Evolutionary conservation across 1,140 invertebrate genomes (phyloP), one percentile per base, ranked within the genome.

Genomic region (Atta colombica): DNA sequence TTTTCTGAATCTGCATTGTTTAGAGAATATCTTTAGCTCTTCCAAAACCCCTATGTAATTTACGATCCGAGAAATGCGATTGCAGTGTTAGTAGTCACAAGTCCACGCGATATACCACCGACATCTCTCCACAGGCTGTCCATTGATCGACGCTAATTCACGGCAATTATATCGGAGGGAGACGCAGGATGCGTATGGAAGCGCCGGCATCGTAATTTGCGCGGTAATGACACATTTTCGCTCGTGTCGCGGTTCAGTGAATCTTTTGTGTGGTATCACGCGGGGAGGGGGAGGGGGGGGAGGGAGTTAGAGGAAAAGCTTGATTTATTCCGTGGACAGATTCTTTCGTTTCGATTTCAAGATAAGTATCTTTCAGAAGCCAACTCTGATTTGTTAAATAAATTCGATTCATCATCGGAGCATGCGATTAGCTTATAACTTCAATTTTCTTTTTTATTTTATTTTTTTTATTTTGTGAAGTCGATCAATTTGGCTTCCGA

Each of bases 101-200:
- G 35, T 39, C 35, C 21, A 49, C 16, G 53, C 21, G 63, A 45
- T 55, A 10, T 25, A 35, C 53, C 21, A 16, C 35, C 66, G n/a
- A 49, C 68, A 28, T 82, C 55, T 49, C 21, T 60, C 53, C 25
- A 49, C 31, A 28, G 75, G 77, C 18, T 60, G 51, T 60, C 68
- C 66, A 85, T 85, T 58, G 81, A 75, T 77, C 28, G 81, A 51
- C 5, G 61, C 21, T 77, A 77, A 85, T 77, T 77, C 72, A 77
- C 74, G 58, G 61, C 74, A 85, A 85, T 85, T 85, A 85, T 77
- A 75, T 61, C 82, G 74, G 14, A 51, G 51, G 51, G 74, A 6
- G 35, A 78, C 61, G 72, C 61, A 77, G 82, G 82, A 77, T 78
- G 72, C 82, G 60, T 66, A 53, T 39, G 58, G 69, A 84, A 84